These are phyloP conservation scores for Tympanuchus pallidicinctus DNA, from an alignment of 2,113 vertebrate genomes.

Conservation along the genomic window DNA sequence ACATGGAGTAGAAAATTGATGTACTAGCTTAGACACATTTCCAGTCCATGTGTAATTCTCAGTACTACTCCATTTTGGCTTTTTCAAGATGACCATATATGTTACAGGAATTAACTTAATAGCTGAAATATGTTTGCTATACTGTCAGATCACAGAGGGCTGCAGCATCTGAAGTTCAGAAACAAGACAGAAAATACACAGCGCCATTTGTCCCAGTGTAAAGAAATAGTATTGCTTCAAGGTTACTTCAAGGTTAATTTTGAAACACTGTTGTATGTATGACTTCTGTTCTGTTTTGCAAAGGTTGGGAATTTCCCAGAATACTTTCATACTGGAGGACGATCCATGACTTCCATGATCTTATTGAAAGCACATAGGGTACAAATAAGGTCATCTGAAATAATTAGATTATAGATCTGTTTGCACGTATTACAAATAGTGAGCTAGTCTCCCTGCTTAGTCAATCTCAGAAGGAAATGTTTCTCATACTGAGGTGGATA, in stretches of 20 bases:
- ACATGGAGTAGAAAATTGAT: neutral
- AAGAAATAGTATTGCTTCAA: neutral
- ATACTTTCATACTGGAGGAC: neutral
- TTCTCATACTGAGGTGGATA: neutral
- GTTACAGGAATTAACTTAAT: neutral
- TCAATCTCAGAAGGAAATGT: neutral
- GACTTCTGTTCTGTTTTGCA: neutral
- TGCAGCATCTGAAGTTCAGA: neutral
- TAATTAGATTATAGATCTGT: neutral
- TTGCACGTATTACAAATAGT: neutral
- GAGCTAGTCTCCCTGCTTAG: neutral
- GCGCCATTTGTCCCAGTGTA: neutral
- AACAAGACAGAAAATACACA: neutral
- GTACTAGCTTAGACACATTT: neutral
- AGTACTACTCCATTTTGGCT: neutral
- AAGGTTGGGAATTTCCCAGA: slow-evolving; percentile 23
- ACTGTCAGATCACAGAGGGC: neutral
- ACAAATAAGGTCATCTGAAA: neutral
- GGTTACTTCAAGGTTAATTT: neutral
- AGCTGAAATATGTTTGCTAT: neutral
- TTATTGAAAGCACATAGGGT: neutral
- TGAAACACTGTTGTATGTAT: neutral
- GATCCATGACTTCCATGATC: accelerated
- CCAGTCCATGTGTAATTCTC: accelerated
- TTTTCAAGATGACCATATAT: neutral